Evolutionary conservation across 2,113 vertebrate genomes (phyloP).

Genomic region (Triplophysa rosa): DNA sequence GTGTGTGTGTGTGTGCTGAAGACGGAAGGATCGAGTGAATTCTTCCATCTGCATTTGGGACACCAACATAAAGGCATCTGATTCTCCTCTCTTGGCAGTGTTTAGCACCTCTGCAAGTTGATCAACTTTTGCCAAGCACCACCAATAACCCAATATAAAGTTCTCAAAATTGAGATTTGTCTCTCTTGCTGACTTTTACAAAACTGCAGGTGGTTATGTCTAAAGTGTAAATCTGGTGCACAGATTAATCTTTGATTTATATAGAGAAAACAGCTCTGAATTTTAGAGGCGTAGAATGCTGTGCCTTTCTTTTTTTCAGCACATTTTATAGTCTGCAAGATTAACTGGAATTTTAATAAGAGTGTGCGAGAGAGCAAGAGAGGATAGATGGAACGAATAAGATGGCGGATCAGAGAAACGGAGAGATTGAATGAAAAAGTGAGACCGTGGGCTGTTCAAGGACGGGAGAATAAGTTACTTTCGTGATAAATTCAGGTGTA

Average conservation of each 20-base stretch:
- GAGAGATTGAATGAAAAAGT: conserved; percentile 8
- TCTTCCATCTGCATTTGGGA: neutral
- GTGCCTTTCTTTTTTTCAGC: neutral
- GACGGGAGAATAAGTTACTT: conserved; percentile 33
- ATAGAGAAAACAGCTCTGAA: conserved; percentile 11
- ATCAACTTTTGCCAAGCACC: too few species aligned
- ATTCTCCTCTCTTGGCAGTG: neutral
- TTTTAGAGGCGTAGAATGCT: conserved; percentile 18
- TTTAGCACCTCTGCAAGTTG: too few species aligned
- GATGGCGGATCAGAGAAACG: neutral
- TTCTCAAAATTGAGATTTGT: too few species aligned
- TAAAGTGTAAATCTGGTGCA: conserved; percentile 12
- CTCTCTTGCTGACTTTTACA: neutral
- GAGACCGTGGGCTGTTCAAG: neutral
- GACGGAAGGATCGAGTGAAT: neutral
- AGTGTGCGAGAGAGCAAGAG: conserved; percentile 30
- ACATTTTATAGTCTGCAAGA: conserved; percentile 20
- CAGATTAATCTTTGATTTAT: conserved; percentile 38
- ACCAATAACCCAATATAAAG: too few species aligned
- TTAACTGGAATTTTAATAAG: conserved; percentile 37
- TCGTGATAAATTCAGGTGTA: conserved; percentile 53
- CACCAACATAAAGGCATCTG: neutral
- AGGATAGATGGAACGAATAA: conserved; percentile 3
- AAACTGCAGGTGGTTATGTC: conserved; percentile 11
- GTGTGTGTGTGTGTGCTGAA: conserved; percentile 5